Base-by-base conservation (phyloP, 2,113 vertebrate species). In the Rhagologus leucostigma region DNA sequence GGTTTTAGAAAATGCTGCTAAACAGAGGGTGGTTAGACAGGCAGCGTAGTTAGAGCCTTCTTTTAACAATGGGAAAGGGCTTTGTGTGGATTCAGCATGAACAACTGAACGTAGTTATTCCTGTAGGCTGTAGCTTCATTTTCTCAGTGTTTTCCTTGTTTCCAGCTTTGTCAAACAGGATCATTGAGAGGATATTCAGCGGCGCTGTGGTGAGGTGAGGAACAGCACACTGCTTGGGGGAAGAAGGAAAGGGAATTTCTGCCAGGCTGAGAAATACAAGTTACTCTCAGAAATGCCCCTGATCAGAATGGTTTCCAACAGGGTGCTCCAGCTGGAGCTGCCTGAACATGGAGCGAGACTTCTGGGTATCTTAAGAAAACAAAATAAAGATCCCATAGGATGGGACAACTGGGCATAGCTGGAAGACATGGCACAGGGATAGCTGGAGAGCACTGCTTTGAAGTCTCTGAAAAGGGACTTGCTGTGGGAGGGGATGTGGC, bases 121-220 rank as follows among this genome's bases (percentile, higher is more conserved):
- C 88, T 98, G 69, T 96, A 55, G 94, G 46, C 44, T 92, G 59
- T 79, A 63, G 76, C 78, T 95, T 98, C 70, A 87, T 89, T 93
- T 96, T 95, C 87, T 90, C 93, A 3, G 5, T 78, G 56, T 93
- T 93, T 95, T 96, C 84, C 94, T 97, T 93, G 87, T 87, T 89
- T 97, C 85, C 97, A 99, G 99, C 99, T 53, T 99, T 99, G 53
- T 99, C 99, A 59, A 99, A 97, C 98, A 98, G 99, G 96, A 99
- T 99, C 90, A 99, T 99, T 77, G 99, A 99, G 96, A 98, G 99
- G 78, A 98, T 99, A 98, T 99, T 99, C 98, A 99, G 99, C 44
- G 99, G 99, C 12, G 99, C 99, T 47, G 99, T 99, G 70, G 99
- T 99, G 93, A 98, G 99, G 99, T 99, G 97, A 98, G 97, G 95